Evolutionary conservation across 1,140 invertebrate species (phyloP), one percentile per base, ranked within the genome.

Genomic region (Plectrocnemia conspersa): DNA sequence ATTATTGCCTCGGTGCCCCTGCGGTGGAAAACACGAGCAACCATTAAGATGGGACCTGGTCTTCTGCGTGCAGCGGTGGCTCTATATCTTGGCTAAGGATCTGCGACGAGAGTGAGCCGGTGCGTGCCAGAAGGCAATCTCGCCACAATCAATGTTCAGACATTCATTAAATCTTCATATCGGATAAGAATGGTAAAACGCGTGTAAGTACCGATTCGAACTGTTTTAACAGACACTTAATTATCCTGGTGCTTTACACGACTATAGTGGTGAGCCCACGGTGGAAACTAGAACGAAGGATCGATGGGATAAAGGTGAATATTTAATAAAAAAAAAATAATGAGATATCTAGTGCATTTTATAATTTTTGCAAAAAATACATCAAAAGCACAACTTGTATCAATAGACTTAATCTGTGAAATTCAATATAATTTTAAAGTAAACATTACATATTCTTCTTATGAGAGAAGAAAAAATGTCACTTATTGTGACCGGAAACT

Each of bases 121-220:
- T 60, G 58, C 58, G 58, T 60, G 58, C 49, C 54, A 19, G 36
- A 4, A 15, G 47, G 50, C 52, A 48, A 60, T 60, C 58, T 60
- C 52, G 24, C 32, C 46, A 53, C 52, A 60, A 60, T 60, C 58
- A 56, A 60, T 60, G 58, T 60, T 60, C 58, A 55, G 54, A 55
- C 58, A 60, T 60, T 60, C 58, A 60, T 60, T 60, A 60, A 60
- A 60, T 60, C 58, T 60, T 60, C 41, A 36, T 35, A 54, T 44
- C 54, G 33, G 58, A 60, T 60, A 60, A 60, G 49, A 46, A 53
- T 38, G 36, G 25, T 19, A 42, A 48, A 50, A 40, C 46, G 33
- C 32, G 35, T 44, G 47, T 57, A 44, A 45, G 55, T 49, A 33
- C 23, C 38, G 55, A 52, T 44, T 38, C 32, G 29, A 13, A 40